Percentiles rank a stretch among this genome's conserved stretches.
phyloP scores from a whole-genome alignment of 1,140 invertebrate species.

The Ceratosolen solmsi region DNA sequence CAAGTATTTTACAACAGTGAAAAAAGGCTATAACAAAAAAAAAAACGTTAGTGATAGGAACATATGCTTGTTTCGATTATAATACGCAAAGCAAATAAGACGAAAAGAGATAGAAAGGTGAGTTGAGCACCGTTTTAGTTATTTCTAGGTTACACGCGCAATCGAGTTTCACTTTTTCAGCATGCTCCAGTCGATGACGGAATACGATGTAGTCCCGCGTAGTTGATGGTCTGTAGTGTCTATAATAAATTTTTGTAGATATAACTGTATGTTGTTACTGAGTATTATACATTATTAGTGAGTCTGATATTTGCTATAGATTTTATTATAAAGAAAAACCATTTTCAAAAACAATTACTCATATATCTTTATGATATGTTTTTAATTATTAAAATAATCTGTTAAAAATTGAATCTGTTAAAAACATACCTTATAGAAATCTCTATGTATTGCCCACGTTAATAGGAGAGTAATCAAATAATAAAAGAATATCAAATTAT shows the following conservation, averaged over 20 bases:
- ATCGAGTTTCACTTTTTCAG: constrained; percentile 74
- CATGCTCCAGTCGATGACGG: constrained; percentile 50
- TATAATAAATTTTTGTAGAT: constrained; percentile 46
- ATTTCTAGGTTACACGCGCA: constrained; percentile 75
- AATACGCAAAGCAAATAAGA: constrained; percentile 35
- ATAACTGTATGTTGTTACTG: not conserved
- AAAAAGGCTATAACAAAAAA: not conserved
- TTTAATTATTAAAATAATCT: too few species aligned
- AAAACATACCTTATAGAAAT: too few species aligned
- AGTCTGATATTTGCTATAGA: too few species aligned
- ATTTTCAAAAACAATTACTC: too few species aligned
- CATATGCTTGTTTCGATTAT: constrained; percentile 54
- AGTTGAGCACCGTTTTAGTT: constrained; percentile 71
- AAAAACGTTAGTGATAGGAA: not conserved
- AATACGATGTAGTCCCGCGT: constrained; percentile 61
- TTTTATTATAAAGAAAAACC: too few species aligned
- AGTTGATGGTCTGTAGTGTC: not conserved
- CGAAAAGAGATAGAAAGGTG: constrained; percentile 37
- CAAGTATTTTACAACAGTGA: too few species aligned
- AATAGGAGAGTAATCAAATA: too few species aligned
- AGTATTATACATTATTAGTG: not conserved
- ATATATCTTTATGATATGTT: too few species aligned
- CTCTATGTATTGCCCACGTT: too few species aligned
- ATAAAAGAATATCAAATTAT: too few species aligned
- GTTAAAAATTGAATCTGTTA: too few species aligned